Conservation (phyloP, 1,140 invertebrate species). For the Aporrectodea caliginosa region DNA sequence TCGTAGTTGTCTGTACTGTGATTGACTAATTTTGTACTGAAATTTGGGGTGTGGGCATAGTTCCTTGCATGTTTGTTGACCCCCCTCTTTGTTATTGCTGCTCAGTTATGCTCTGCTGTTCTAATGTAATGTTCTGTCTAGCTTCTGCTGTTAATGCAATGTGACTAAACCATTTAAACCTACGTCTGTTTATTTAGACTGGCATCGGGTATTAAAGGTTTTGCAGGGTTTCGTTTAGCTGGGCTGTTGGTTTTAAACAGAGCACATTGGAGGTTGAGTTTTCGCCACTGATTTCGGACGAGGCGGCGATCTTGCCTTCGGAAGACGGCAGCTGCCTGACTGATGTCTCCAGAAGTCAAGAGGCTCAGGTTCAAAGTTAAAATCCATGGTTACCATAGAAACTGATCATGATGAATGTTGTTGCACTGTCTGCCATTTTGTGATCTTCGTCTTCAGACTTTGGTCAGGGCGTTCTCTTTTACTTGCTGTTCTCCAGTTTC, state of each 20-base stretch:
- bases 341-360: background rate
- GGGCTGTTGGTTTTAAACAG: background rate
- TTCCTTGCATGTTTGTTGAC: too few species aligned
- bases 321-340: background rate
- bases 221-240: background rate
- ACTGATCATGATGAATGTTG: background rate
- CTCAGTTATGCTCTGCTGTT: too few species aligned
- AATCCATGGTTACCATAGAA: background rate
- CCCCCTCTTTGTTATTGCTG: too few species aligned
- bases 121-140: too few species aligned
- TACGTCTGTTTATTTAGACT: background rate
- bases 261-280: background rate
- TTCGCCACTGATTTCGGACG: background rate
- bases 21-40: too few species aligned
- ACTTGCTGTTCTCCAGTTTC: too few species aligned
- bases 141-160: too few species aligned
- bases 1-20: too few species aligned
- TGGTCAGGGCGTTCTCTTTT: too few species aligned
- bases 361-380: background rate
- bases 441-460: too few species aligned
- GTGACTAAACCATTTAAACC: background rate
- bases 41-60: too few species aligned
- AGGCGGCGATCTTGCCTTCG: background rate
- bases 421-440: too few species aligned
- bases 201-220: background rate